A percentile compares a stretch with the other conserved stretches of the same genome.
phyloP scores from a whole-genome alignment of 2,888 invertebrate genomes.

The Arge pagana region DNA sequence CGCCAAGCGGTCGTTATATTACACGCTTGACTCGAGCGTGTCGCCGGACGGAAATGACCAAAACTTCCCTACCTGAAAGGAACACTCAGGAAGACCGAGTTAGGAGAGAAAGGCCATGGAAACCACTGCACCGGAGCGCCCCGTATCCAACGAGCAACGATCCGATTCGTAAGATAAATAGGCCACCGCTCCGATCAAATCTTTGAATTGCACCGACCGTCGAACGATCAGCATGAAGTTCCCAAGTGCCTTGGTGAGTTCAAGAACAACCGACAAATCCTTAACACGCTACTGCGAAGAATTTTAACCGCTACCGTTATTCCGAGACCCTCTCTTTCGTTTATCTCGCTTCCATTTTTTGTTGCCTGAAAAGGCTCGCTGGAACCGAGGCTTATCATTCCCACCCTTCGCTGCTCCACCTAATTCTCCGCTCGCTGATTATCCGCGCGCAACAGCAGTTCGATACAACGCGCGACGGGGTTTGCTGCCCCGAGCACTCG shows the following conservation, averaged over 20 bases:
- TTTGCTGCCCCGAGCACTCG: no score
- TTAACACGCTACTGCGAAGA: no score
- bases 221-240: conserved; percentile 14
- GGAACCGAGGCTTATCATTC: no score
- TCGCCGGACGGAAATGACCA: conserved; percentile 20
- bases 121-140: conserved; percentile 8
- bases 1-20: background rate
- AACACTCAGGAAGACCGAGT: conserved; percentile 17
- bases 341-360: no score
- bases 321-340: no score
- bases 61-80: conserved; percentile 13
- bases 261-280: no score
- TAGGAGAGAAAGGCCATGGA: conserved; percentile 19
- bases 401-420: no score
- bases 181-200: conserved; percentile 12
- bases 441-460: no score
- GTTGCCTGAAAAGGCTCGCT: no score
- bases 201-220: conserved; percentile 16
- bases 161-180: conserved; percentile 19
- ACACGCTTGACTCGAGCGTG: background rate
- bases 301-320: no score
- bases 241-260: conserved; percentile 9
- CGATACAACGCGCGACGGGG: no score
- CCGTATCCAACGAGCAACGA: background rate
- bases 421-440: no score